phyloP scores from a whole-genome alignment of 2,888 invertebrate genomes.

The Reticulitermes lucifugus region DNA sequence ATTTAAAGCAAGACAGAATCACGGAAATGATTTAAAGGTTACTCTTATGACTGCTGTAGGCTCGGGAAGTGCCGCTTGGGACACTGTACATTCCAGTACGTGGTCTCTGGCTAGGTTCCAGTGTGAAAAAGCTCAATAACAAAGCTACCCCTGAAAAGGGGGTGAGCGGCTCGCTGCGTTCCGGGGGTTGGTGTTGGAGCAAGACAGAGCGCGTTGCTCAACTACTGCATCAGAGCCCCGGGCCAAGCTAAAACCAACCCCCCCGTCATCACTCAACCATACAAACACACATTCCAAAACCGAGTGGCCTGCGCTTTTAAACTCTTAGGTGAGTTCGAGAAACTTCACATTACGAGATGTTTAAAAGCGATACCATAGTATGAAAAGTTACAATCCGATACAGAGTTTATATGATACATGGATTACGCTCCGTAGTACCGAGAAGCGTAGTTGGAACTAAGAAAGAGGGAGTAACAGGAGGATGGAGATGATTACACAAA shows the following conservation, averaged over 20 bases:
- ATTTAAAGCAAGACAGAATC: too few species aligned
- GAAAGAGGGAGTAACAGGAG: too few species aligned
- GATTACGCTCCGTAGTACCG: too few species aligned
- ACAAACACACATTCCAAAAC: too few species aligned
- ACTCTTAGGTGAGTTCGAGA: too few species aligned
- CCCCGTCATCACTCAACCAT: neutral
- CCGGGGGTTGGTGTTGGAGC: slow-evolving; percentile 2
- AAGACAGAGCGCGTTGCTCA: neutral
- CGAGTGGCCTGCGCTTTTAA: too few species aligned
- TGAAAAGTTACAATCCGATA: too few species aligned
- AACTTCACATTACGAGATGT: too few species aligned
- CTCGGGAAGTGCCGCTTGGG: neutral
- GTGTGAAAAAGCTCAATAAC: slow-evolving; percentile 33
- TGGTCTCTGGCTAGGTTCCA: slow-evolving; percentile 24
- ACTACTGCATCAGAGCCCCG: slow-evolving; percentile 1
- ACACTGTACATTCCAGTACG: neutral
- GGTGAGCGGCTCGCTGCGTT: neutral
- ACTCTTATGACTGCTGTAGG: neutral
- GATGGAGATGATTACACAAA: too few species aligned
- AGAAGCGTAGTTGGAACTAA: too few species aligned
- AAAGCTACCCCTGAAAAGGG: neutral
- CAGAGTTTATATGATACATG: too few species aligned
- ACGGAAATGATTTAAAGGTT: neutral
- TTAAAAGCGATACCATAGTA: too few species aligned
- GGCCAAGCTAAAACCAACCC: slow-evolving; percentile 2